Evolutionary conservation across 2,888 invertebrate genomes (phyloP).

Genomic region (Unio delphinus): DNA sequence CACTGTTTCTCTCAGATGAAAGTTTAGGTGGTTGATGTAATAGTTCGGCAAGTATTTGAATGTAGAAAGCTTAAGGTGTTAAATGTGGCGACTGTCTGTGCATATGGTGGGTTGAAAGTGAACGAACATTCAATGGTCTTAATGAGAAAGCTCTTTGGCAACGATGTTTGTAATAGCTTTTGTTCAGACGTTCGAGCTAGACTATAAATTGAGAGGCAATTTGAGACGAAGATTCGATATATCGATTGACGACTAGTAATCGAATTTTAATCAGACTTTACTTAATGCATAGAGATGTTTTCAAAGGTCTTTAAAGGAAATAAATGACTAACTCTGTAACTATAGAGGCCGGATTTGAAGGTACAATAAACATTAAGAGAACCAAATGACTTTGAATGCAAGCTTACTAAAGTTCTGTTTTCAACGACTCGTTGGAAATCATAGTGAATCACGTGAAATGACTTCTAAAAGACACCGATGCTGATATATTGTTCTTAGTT

Average conservation of each 20-base stretch:
- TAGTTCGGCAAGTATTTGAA: conserved; percentile 2
- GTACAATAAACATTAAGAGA: conserved; percentile 3
- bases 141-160: conserved; percentile 12
- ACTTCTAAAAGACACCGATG: background rate
- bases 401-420: conserved; percentile 3
- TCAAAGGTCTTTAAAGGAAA: too few species aligned
- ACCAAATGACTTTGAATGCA: conserved; percentile 8
- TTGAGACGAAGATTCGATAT: conserved; percentile 16
- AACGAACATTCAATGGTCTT: conserved; percentile 13
- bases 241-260: conserved; percentile 5
- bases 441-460: conserved; percentile 8
- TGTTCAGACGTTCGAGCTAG: background rate
- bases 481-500: too few species aligned
- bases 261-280: too few species aligned
- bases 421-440: conserved; percentile 8
- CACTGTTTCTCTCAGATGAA: too few species aligned
- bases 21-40: conserved; percentile 23
- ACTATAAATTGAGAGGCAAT: conserved; percentile 14
- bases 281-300: too few species aligned
- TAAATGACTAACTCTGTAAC: too few species aligned
- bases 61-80: conserved; percentile 15
- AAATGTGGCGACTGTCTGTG: conserved; percentile 16
- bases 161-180: conserved; percentile 3
- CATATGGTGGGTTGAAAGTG: conserved; percentile 17
- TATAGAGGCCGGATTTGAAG: background rate